Percentiles rank a stretch among this genome's conserved stretches.
Evolutionary conservation across 1,140 invertebrate genomes (phyloP).

Genomic region (Sinella curviseta): DNA sequence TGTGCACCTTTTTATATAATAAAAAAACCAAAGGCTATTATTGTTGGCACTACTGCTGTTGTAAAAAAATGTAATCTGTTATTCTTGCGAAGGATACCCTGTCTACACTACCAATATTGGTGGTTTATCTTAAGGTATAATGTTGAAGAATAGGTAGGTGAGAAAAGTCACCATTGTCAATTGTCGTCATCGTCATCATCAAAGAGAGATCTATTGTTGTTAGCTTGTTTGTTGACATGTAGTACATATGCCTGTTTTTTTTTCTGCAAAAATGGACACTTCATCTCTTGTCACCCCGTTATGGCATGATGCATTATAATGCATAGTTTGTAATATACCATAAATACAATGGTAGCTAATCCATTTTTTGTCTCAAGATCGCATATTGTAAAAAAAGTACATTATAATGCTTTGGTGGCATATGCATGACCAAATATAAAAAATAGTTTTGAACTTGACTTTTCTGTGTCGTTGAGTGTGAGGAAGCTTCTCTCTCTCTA

Average conservation of each 20-base stretch:
- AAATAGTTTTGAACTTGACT: not conserved
- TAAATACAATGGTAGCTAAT: not conserved
- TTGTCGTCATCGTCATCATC: not conserved
- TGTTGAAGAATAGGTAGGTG: not conserved
- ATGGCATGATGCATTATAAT: conserved; percentile 7
- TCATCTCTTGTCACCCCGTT: not conserved
- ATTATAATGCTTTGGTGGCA: too few species aligned
- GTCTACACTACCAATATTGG: too few species aligned
- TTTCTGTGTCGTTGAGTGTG: not conserved
- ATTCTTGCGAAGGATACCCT: not conserved
- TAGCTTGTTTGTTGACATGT: not conserved
- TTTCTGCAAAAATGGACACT: conserved; percentile 9
- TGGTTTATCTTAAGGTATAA: conserved; percentile 4
- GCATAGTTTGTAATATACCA: not conserved
- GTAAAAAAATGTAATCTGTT: not conserved
- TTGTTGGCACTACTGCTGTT: not conserved
- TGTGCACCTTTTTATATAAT: not conserved
- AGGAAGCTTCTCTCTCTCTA: not conserved
- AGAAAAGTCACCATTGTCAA: conserved; percentile 9
- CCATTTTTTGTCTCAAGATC: not conserved
- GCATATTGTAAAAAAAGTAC: too few species aligned
- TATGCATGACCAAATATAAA: too few species aligned
- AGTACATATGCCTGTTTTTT: not conserved
- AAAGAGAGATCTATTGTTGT: conserved; percentile 16
- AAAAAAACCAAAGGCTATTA: not conserved